These are phyloP conservation scores for Pollachius pollachius DNA, from an alignment of 2,113 vertebrate genomes.

Conservation along the genomic window DNA sequence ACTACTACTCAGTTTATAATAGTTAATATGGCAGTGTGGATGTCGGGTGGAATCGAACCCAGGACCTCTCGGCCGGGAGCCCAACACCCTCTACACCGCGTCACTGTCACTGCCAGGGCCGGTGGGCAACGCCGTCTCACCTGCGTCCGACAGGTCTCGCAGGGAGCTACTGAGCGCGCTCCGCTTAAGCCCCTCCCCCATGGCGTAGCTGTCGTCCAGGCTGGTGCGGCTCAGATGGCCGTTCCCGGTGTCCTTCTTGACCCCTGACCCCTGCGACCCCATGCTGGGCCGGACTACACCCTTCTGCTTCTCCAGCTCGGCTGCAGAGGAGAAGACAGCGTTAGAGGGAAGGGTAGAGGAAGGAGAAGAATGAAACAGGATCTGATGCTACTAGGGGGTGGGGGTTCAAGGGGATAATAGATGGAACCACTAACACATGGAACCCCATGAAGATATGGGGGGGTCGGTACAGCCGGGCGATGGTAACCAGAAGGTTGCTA, in stretches of 20 bases:
- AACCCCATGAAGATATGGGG: too few relatives aligned
- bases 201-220: constrained; percentile 92
- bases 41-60: too few relatives aligned
- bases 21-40: too few relatives aligned
- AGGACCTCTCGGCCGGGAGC: background rate
- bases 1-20: background rate
- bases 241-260: constrained; percentile 89
- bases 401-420: too few relatives aligned
- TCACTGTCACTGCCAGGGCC: background rate
- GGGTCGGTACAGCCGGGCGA: too few relatives aligned
- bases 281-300: constrained; percentile 89
- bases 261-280: constrained; percentile 82
- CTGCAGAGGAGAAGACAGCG: constrained; percentile 60
- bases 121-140: constrained; percentile 65
- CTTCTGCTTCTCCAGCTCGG: constrained; percentile 96
- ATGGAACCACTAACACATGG: too few relatives aligned
- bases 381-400: too few relatives aligned
- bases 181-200: constrained; percentile 90
- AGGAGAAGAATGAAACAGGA: too few relatives aligned
- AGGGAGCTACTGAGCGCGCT: constrained; percentile 97
- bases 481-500: too few relatives aligned
- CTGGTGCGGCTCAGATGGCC: constrained; percentile 84
- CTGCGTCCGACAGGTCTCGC: constrained; percentile 92
- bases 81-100: background rate
- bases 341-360: background rate